phyloP scores from a whole-genome alignment of 2,888 invertebrate species.

The Pteria penguin region DNA sequence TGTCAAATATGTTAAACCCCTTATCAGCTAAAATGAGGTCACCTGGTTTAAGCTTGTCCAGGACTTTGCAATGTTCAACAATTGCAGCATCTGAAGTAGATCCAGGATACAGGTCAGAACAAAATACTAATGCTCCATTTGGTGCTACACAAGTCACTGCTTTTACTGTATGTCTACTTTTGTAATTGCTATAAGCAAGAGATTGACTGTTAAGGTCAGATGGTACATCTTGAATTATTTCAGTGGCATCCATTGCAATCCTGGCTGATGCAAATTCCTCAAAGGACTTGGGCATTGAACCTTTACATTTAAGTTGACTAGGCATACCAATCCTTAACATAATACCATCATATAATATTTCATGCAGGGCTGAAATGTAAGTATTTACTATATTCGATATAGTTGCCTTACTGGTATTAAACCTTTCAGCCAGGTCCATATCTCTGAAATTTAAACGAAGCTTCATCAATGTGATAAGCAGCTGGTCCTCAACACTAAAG shows the following conservation, averaged over 20 bases:
- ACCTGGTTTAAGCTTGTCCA: not conserved
- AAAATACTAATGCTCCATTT: constrained; percentile 18
- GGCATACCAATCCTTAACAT: not conserved
- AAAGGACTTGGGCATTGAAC: constrained; percentile 3
- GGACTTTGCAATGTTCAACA: constrained; percentile 8
- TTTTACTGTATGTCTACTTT: constrained; percentile 28
- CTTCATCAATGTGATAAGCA: constrained; percentile 6
- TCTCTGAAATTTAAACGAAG: constrained; percentile 2
- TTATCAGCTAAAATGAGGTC: constrained; percentile 15
- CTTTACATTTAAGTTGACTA: constrained; percentile 3
- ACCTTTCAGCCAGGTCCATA: constrained; percentile 6
- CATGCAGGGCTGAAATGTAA: not conserved
- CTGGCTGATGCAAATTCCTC: constrained; percentile 8
- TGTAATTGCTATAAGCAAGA: constrained; percentile 16
- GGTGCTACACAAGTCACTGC: constrained; percentile 27
- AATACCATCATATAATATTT: constrained; percentile 2
- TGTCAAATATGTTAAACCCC: constrained; percentile 29
- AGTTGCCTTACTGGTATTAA: not conserved
- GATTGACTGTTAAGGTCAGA: constrained; percentile 10
- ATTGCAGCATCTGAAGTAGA: constrained; percentile 1
- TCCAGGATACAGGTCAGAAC: constrained; percentile 12
- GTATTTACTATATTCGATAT: constrained; percentile 6
- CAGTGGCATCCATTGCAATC: constrained; percentile 5
- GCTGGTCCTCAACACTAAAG: constrained; percentile 2
- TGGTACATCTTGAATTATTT: constrained; percentile 9